A percentile compares a stretch with the other conserved stretches of the same genome.
Conservation (phyloP, 2,113 vertebrate species). For the Chamaetylas fuelleborni region DNA sequence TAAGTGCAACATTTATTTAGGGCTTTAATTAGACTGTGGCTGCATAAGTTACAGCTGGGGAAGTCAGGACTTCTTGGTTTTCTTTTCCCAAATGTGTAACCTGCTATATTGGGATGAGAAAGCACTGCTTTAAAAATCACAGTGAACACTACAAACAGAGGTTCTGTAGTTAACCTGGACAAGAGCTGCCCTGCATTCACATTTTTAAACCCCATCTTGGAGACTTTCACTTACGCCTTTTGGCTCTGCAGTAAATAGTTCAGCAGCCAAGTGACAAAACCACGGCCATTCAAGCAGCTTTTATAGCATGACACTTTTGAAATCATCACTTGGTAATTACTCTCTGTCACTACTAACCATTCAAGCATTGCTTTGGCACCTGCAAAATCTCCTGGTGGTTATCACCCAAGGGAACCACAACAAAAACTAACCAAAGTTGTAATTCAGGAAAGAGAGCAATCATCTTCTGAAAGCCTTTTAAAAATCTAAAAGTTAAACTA, state of each 20-base stretch:
- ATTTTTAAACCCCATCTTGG: neutral
- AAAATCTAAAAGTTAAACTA: neutral
- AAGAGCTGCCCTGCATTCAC: neutral
- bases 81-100: neutral
- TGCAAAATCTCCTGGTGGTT: neutral
- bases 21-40: conserved; percentile 11
- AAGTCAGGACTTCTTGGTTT: neutral
- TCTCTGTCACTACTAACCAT: neutral
- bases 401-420: neutral
- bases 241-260: neutral
- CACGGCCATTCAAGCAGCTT: neutral
- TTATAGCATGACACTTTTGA: neutral
- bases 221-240: neutral
- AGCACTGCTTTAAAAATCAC: neutral
- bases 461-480: neutral
- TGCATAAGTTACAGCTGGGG: neutral
- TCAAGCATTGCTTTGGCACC: neutral
- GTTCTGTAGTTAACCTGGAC: neutral
- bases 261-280: neutral
- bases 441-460: neutral
- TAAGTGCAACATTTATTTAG: conserved; percentile 15
- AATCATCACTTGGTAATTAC: neutral
- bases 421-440: neutral
- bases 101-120: neutral
- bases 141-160: fast-evolving